phyloP scores from a whole-genome alignment of 2,113 vertebrate genomes.

The Potamarius usumacintae region DNA sequence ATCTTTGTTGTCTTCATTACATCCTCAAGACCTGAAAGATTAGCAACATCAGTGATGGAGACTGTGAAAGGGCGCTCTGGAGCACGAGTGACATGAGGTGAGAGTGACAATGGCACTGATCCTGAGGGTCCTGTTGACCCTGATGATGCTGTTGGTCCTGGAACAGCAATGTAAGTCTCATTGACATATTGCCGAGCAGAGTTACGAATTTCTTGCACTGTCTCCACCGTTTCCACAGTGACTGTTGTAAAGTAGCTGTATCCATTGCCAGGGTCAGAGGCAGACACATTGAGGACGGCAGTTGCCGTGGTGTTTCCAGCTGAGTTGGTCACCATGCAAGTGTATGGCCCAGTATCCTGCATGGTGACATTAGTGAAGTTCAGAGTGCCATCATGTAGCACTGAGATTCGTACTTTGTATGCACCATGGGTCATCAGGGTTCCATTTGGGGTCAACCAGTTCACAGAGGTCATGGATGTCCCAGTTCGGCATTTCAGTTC shows the following conservation, averaged over 20 bases:
- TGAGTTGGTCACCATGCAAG: slow-evolving; percentile 97
- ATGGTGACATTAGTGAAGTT: slow-evolving; percentile 98
- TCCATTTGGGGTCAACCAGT: slow-evolving; percentile 95
- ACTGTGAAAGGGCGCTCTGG: slow-evolving; percentile 83
- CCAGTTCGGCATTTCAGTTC: slow-evolving; percentile 94
- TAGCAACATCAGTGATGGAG: slow-evolving; percentile 82
- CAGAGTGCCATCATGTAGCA: slow-evolving; percentile 91
- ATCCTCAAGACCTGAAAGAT: slow-evolving; percentile 85
- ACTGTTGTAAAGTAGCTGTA: slow-evolving; percentile 94
- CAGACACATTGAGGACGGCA: slow-evolving; percentile 90
- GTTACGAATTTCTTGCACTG: slow-evolving; percentile 68
- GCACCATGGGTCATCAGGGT: slow-evolving; percentile 98
- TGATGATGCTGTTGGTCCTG: slow-evolving; percentile 75
- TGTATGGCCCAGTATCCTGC: slow-evolving; percentile 96
- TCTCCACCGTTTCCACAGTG: slow-evolving; percentile 88
- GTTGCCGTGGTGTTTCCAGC: slow-evolving; percentile 94
- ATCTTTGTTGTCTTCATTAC: slow-evolving; percentile 96
- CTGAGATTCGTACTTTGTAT: slow-evolving; percentile 91
- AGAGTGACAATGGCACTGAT: slow-evolving; percentile 78
- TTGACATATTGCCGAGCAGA: slow-evolving; percentile 75
- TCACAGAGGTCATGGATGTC: slow-evolving; percentile 96
- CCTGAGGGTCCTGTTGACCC: slow-evolving; percentile 66
- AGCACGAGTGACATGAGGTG: slow-evolving; percentile 77
- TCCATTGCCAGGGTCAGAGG: slow-evolving; percentile 75
- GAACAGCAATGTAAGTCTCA: slow-evolving; percentile 77